phyloP scores from a whole-genome alignment of 2,113 vertebrate species.

The Nematolebias whitei region DNA sequence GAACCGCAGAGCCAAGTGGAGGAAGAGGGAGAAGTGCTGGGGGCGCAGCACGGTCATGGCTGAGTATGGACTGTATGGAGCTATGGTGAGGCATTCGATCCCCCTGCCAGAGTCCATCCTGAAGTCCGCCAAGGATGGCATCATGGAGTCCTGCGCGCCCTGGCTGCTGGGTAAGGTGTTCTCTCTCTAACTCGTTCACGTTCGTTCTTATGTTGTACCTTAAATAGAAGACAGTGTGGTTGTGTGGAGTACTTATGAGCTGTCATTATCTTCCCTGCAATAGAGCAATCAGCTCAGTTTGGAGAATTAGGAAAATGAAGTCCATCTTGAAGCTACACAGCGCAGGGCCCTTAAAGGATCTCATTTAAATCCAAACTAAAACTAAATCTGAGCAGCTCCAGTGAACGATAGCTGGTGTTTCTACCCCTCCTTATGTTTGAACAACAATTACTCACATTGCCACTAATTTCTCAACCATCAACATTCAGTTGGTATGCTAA shows the following conservation, averaged over 20 bases:
- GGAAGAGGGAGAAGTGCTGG: conserved; percentile 99
- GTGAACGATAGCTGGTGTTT: background rate
- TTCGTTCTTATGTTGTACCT: background rate
- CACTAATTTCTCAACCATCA: background rate
- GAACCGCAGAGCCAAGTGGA: conserved; percentile 98
- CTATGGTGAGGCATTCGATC: conserved; percentile 99
- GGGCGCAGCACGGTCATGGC: conserved; percentile 99
- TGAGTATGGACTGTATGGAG: conserved; percentile 95
- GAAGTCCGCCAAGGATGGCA: conserved; percentile 98
- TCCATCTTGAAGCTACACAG: too few relatives aligned
- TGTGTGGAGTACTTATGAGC: background rate
- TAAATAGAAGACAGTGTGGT: too few relatives aligned
- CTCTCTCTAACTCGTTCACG: background rate
- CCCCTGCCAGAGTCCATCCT: conserved; percentile 98
- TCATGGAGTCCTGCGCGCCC: conserved; percentile 99
- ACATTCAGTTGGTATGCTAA: background rate
- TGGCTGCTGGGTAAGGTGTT: conserved; percentile 94
- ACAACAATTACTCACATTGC: background rate
- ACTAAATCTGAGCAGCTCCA: too few relatives aligned
- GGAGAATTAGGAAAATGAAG: background rate
- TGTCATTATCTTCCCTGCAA: background rate
- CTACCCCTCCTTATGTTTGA: background rate
- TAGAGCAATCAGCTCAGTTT: background rate
- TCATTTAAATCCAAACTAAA: background rate
- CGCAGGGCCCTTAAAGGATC: background rate